Percentiles rank a stretch among this genome's conserved stretches.
Conservation (phyloP, 2,113 vertebrate genomes). For the Oncorhynchus clarkii region DNA sequence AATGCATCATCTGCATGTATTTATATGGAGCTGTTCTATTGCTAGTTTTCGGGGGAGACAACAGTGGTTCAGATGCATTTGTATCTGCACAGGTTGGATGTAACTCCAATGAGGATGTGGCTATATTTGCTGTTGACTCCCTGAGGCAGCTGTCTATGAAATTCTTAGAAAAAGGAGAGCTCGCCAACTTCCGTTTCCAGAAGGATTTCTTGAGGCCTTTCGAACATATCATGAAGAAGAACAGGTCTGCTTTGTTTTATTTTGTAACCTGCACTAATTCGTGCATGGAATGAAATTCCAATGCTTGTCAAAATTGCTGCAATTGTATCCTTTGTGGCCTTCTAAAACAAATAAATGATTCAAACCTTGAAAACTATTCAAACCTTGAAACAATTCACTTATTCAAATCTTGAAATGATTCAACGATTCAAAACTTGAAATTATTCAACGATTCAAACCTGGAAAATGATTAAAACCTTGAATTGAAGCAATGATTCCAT, state of each 20-base stretch:
- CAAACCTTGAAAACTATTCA: no score
- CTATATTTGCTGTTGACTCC: slow-evolving; percentile 89
- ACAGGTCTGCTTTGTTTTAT: slow-evolving; percentile 69
- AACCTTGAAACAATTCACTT: no score
- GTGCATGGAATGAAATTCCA: neutral
- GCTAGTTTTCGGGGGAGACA: neutral
- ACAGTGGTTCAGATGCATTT: neutral
- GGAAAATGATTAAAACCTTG: no score
- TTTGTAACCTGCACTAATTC: neutral
- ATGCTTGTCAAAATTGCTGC: neutral
- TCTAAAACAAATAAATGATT: no score
- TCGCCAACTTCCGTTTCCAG: slow-evolving; percentile 90
- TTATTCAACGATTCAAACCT: no score
- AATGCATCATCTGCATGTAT: neutral
- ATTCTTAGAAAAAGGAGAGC: slow-evolving; percentile 88
- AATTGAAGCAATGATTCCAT: no score
- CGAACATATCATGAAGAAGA: slow-evolving; percentile 92
- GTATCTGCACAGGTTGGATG: slow-evolving; percentile 79
- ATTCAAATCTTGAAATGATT: no score
- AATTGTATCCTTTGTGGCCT: neutral
- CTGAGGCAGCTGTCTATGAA: slow-evolving; percentile 91
- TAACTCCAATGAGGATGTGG: slow-evolving; percentile 90
- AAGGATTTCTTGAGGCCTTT: slow-evolving; percentile 90
- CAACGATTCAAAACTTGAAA: no score
- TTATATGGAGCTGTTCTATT: neutral